Conservation (phyloP, 2,797 vertebrate genomes). For the Austrolebias charrua region DNA sequence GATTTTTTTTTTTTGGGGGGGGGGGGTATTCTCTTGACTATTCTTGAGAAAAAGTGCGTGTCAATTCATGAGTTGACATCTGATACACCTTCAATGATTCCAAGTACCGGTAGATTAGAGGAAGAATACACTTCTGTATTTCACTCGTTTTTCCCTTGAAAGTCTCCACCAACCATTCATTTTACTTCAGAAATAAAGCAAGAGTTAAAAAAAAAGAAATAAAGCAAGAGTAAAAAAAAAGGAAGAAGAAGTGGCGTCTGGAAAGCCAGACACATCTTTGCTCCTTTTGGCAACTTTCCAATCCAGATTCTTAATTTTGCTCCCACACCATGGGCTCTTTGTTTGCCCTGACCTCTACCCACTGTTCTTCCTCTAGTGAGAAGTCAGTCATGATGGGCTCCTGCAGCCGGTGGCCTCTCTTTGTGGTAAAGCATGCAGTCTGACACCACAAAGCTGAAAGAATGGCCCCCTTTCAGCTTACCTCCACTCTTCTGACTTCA, state of each 20-base stretch:
- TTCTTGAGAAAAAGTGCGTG: conserved; percentile 49
- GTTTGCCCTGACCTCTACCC: conserved; percentile 36
- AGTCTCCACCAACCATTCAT: conserved; percentile 1
- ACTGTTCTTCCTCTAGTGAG: conserved; percentile 20
- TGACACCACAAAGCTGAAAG: conserved; percentile 21
- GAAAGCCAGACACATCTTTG: conserved; percentile 14
- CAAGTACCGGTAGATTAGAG: conserved; percentile 28
- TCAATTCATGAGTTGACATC: conserved; percentile 41
- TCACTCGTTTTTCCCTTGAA: neutral
- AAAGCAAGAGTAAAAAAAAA: neutral
- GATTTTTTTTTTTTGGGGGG: conserved; percentile 54
- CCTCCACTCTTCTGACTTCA: conserved; percentile 26
- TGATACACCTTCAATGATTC: conserved; percentile 53
- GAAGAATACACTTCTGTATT: conserved; percentile 38
- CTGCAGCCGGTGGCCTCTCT: conserved; percentile 17
- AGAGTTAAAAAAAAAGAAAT: conserved; percentile 7
- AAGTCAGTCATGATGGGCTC: conserved; percentile 30
- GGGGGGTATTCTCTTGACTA: conserved; percentile 51
- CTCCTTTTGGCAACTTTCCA: conserved; percentile 18
- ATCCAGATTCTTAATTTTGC: conserved; percentile 23
- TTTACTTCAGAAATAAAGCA: neutral
- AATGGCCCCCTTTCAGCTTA: conserved; percentile 3
- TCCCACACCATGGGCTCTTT: conserved; percentile 23
- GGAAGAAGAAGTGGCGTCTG: neutral
- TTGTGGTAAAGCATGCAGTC: conserved; percentile 15